Percentiles rank a stretch among this genome's conserved stretches.
phyloP scores from a whole-genome alignment of 2,113 vertebrate genomes.

The Raja brachyura region DNA sequence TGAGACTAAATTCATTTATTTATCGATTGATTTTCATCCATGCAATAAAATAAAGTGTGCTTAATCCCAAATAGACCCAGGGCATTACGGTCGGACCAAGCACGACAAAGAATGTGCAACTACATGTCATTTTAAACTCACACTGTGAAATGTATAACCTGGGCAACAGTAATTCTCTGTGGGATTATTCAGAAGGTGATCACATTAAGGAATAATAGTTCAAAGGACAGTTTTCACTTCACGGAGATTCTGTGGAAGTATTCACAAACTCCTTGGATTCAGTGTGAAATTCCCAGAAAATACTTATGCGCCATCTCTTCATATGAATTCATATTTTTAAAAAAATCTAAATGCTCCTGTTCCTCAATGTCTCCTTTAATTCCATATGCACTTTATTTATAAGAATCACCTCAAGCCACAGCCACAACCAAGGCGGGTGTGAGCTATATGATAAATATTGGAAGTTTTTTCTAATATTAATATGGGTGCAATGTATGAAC shows the following conservation, averaged over 20 bases:
- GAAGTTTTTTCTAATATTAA: not conserved
- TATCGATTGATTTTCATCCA: constrained; percentile 1
- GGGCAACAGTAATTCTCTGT: not conserved
- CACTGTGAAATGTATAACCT: not conserved
- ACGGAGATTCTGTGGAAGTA: not conserved
- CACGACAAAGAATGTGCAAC: not conserved
- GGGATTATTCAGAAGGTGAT: constrained; percentile 16
- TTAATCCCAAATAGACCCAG: not conserved
- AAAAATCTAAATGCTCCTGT: not conserved
- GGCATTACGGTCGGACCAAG: not conserved
- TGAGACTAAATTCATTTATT: not conserved
- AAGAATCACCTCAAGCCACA: not conserved
- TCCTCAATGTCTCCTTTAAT: not conserved
- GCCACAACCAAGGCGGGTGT: not conserved
- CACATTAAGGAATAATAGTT: not conserved
- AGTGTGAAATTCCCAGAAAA: not conserved
- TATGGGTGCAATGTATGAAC: not conserved
- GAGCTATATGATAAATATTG: not conserved
- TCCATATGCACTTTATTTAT: not conserved
- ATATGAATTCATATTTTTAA: not conserved
- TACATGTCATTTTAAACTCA: not conserved
- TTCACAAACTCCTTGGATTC: not conserved
- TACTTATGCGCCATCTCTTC: not conserved
- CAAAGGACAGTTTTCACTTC: not conserved
- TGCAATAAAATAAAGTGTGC: not conserved